Conservation (phyloP, 2,888 invertebrate genomes). For the Pheosia tremula region DNA sequence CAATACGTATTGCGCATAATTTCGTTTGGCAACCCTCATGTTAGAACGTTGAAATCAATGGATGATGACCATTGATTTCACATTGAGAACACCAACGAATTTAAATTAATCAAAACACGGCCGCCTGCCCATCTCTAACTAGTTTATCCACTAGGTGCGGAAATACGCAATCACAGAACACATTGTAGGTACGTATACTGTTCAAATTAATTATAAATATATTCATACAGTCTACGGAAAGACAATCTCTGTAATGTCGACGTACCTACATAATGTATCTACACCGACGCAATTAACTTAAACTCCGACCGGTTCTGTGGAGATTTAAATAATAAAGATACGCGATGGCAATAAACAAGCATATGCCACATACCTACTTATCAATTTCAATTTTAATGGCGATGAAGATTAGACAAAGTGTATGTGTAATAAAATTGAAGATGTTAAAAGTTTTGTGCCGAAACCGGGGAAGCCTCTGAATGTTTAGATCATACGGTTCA, state of each 20-base stretch:
- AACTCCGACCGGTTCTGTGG: constrained; percentile 62
- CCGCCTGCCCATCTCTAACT: not conserved
- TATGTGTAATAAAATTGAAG: constrained; percentile 11
- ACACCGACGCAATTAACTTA: constrained; percentile 65
- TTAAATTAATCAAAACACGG: not conserved
- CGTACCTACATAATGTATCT: constrained; percentile 38
- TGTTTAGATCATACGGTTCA: not conserved
- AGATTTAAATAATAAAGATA: constrained; percentile 79
- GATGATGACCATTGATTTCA: no score
- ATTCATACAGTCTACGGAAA: constrained; percentile 28
- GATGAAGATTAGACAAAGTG: constrained; percentile 47
- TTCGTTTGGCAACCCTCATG: no score
- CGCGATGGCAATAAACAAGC: constrained; percentile 71
- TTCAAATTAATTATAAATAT: constrained; percentile 44
- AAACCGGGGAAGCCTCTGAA: not conserved
- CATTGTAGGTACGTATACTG: constrained; percentile 1
- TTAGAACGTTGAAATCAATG: no score
- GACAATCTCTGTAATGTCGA: constrained; percentile 41
- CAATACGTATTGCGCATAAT: no score
- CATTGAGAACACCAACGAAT: not conserved
- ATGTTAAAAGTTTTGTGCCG: not conserved
- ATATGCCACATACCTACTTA: constrained; percentile 80
- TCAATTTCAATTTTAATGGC: constrained; percentile 73
- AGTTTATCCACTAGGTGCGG: not conserved
- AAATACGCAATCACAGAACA: constrained; percentile 4